Evolutionary conservation across 2,797 vertebrate species (phyloP), one percentile per base, ranked within the genome.

Genomic region (Oophaga sylvatica): DNA sequence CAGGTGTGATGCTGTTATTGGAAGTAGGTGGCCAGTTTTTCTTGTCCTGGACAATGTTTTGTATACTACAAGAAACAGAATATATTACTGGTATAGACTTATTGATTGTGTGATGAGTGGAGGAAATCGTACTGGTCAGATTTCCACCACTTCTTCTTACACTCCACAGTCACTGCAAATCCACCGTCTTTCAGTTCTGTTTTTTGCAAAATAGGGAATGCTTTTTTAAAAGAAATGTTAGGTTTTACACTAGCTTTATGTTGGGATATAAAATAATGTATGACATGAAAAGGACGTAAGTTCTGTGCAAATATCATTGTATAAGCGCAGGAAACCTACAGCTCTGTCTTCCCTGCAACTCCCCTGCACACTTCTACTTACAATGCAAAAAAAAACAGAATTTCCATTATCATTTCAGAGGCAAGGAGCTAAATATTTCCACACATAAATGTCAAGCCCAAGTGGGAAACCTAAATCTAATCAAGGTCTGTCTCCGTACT

Each of bases 101-200:
- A 75, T 9, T 48, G 5, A 6, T 16, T n/a, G 45, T n/a, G 12
- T 77, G 56, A 12, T 60, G 0, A 17, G 57, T 83, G 67, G 6
- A 70, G 15, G 75, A 68, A 31, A 2, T 15, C 8, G 56, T 17
- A 53, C 22, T 63, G 35, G 62, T 68, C 67, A 83, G 77, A n/a
- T 31, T 20, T 53, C 0, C n/a, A 35, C 26, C 9, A 15, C 15
- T 65, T 70, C 35, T 56, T 73, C 53, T 5, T 80, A 45, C 31
- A 57, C 31, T 67, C 68, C 31, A 62, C 26, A 41, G 41, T 53
- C 31, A 81, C 41, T 22, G 70, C 48, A 16, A 53, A 63, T 20
- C 11, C 60, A 67, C 78, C 67, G 3, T 1, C 48, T 86, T 85
- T 86, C 88, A 89, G 76, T 86, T 86, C 84, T 60, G 22, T 78